Evolutionary conservation across 2,797 vertebrate genomes (phyloP).

Genomic region (Muraenolepis orangiensis): DNA sequence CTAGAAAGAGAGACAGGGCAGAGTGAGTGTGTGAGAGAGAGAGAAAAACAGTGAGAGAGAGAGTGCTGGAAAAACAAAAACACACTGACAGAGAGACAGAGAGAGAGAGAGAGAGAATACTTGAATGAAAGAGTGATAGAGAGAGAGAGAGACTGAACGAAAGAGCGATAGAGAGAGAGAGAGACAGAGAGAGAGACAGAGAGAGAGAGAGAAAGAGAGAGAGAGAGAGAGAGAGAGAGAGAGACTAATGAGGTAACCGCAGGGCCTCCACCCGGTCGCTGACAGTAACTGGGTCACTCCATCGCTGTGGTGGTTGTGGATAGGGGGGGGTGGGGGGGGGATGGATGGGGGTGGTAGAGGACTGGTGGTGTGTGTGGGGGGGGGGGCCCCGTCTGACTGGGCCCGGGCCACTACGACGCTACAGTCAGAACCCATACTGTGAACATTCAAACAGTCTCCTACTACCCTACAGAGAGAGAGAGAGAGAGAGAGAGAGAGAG

Average conservation of each 20-base stretch:
- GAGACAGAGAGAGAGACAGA: too few relatives aligned
- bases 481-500: too few relatives aligned
- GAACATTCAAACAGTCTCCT: too few relatives aligned
- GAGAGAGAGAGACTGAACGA: background rate
- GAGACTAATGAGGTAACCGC: slow-evolving; percentile 63
- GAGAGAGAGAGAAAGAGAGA: background rate
- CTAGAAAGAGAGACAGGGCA: too few relatives aligned
- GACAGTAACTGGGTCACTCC: slow-evolving; percentile 69
- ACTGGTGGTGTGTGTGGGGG: background rate
- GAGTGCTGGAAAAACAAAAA: too few relatives aligned
- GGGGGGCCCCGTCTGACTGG: background rate
- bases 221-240: slow-evolving; percentile 16
- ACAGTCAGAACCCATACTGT: too few relatives aligned
- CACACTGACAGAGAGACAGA: slow-evolving; percentile 13
- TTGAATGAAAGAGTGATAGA: too few relatives aligned
- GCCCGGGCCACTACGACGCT: too few relatives aligned
- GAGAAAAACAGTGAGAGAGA: too few relatives aligned
- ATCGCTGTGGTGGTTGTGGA: slow-evolving; percentile 30
- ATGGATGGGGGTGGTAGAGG: background rate
- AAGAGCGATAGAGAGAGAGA: background rate
- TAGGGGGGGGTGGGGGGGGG: background rate
- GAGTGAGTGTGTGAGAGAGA: too few relatives aligned
- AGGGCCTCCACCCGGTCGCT: slow-evolving; percentile 37
- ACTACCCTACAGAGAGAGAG: too few relatives aligned
- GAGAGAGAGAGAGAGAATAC: slow-evolving; percentile 16